Evolutionary conservation across 92 coral and sea anemone genomes (phyloP).

Genomic region (Palythoa grandis): DNA sequence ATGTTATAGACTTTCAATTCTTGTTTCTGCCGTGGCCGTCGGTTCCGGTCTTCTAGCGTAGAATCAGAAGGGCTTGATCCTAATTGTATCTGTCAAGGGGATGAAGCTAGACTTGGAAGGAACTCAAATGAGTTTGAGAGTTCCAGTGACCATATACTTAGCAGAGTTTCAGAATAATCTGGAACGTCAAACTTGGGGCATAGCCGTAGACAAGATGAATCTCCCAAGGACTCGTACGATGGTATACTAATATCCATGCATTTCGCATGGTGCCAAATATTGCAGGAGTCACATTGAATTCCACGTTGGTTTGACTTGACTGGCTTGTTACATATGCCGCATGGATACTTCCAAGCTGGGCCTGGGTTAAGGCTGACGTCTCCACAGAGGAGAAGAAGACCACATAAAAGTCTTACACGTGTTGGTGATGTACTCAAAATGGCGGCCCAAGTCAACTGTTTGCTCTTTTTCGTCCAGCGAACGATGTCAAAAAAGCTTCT

Average conservation of each 20-base stretch:
- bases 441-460: neutral
- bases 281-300: slow-evolving; percentile 54
- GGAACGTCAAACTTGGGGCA: slow-evolving; percentile 54
- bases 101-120: slow-evolving; percentile 43
- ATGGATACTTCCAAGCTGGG: slow-evolving; percentile 43
- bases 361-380: slow-evolving; percentile 36
- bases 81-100: slow-evolving; percentile 43
- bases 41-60: slow-evolving; percentile 44
- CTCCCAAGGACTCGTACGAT: slow-evolving; percentile 36
- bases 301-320: slow-evolving; percentile 53
- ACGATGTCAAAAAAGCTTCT: slow-evolving; percentile 19
- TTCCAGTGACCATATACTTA: slow-evolving; percentile 54
- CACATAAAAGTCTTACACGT: neutral
- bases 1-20: slow-evolving; percentile 31
- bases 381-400: slow-evolving; percentile 31
- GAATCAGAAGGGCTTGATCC: slow-evolving; percentile 44
- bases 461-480: slow-evolving; percentile 17
- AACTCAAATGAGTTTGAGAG: slow-evolving; percentile 45
- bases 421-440: neutral
- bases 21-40: slow-evolving; percentile 50
- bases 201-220: slow-evolving; percentile 47
- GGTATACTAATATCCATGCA: slow-evolving; percentile 42
- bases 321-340: slow-evolving; percentile 50
- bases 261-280: slow-evolving; percentile 52
- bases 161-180: slow-evolving; percentile 54